These are phyloP conservation scores for Ptychobarbus kaznakovi DNA, from an alignment of 2,797 vertebrate species.

Conservation along the genomic window DNA sequence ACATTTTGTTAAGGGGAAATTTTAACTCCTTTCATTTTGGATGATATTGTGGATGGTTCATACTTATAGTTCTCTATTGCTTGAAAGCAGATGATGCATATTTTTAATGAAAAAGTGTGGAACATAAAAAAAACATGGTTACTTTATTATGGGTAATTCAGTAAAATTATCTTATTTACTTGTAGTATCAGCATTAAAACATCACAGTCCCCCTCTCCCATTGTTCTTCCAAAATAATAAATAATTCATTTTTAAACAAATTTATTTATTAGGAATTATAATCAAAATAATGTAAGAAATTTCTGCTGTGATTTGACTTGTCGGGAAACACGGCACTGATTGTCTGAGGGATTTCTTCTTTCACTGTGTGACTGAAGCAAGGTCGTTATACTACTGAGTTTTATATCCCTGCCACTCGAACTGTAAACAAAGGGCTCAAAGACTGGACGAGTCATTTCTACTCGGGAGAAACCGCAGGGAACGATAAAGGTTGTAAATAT, in stretches of 20 bases:
- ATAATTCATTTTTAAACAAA: constrained; percentile 9
- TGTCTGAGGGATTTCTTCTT: constrained; percentile 30
- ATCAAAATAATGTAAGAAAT: background rate
- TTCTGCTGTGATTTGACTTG: constrained; percentile 41
- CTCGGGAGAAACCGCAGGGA: constrained; percentile 77
- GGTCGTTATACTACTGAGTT: constrained; percentile 73
- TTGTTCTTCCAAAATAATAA: background rate
- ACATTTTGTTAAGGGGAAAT: constrained; percentile 52
- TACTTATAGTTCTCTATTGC: constrained; percentile 14
- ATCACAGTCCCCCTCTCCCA: background rate
- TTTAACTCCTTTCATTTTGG: constrained; percentile 4
- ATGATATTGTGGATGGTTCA: constrained; percentile 1
- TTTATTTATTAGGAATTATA: constrained; percentile 2
- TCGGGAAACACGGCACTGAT: constrained; percentile 62
- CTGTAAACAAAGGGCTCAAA: constrained; percentile 78
- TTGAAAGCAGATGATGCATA: constrained; percentile 41
- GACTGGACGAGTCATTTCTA: constrained; percentile 71
- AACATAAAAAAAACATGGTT: constrained; percentile 31
- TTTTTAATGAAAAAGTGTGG: constrained; percentile 28
- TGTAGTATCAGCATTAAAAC: background rate
- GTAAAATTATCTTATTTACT: constrained; percentile 39
- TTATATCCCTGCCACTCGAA: constrained; percentile 75
- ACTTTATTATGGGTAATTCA: constrained; percentile 44
- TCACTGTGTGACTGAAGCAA: constrained; percentile 53
- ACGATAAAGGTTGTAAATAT: constrained; percentile 83